Conservation (phyloP, 2,888 invertebrate genomes). For the Rotaria sp. region DNA sequence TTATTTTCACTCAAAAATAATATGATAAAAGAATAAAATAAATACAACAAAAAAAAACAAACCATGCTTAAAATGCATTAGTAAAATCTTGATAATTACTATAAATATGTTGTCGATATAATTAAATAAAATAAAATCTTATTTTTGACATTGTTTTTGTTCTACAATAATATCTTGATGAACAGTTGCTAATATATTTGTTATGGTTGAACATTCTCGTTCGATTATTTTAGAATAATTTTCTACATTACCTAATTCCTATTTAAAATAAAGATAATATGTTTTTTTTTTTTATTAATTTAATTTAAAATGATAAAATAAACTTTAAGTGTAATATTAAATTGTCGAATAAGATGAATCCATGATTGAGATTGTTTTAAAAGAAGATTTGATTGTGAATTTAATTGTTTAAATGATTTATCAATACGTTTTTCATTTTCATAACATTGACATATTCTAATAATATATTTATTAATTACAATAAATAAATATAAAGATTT, state of each 20-base stretch:
- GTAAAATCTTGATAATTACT: background rate
- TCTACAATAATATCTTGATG: conserved; percentile 1
- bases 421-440: conserved; percentile 1
- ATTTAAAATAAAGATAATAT: background rate
- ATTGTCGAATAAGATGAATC: background rate
- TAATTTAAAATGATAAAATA: too few species aligned
- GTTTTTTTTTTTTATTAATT: too few species aligned
- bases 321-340: background rate
- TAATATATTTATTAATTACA: background rate
- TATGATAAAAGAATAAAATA: too few species aligned
- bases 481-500: background rate
- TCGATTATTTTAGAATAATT: conserved; percentile 8
- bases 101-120: background rate
- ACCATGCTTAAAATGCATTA: too few species aligned
- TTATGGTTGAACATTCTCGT: background rate
- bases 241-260: background rate
- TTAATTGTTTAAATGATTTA: background rate
- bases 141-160: background rate
- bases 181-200: background rate
- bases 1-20: too few species aligned
- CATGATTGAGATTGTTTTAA: conserved; percentile 7
- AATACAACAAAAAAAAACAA: background rate
- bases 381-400: background rate
- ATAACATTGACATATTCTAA: background rate
- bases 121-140: background rate